These are phyloP conservation scores for Nomada flava DNA, from an alignment of 2,888 invertebrate species.

Conservation along the genomic window DNA sequence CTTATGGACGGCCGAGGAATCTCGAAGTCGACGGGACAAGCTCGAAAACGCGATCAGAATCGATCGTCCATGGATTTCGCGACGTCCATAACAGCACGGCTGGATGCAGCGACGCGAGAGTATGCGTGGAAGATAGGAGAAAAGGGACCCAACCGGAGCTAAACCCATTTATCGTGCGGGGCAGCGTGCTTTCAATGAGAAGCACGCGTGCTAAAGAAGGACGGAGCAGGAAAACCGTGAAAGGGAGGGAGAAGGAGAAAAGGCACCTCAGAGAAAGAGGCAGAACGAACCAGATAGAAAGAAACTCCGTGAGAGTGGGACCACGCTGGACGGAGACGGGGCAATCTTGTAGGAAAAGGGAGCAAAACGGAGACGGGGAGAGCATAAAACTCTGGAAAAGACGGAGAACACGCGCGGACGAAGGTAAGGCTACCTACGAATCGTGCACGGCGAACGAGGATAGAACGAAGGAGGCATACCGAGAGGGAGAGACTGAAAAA, in stretches of 20 bases:
- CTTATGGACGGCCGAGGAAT: neutral
- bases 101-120: conserved; percentile 36
- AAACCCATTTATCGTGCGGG: conserved; percentile 72
- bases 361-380: conserved; percentile 29
- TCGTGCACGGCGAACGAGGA: conserved; percentile 2
- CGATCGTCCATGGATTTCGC: conserved; percentile 52
- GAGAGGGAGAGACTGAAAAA: conserved; percentile 17
- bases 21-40: neutral
- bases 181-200: conserved; percentile 63
- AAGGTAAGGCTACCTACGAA: neutral
- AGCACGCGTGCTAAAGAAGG: conserved; percentile 38
- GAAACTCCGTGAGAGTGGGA: neutral
- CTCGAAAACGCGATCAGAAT: conserved; percentile 33
- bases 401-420: neutral
- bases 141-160: conserved; percentile 76
- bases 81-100: conserved; percentile 54
- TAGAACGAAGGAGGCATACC: neutral
- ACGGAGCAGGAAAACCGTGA: conserved; percentile 47
- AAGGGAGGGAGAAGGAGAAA: conserved; percentile 1
- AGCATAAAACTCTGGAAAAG: conserved; percentile 24
- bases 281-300: conserved; percentile 7
- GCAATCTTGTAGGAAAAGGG: conserved; percentile 10
- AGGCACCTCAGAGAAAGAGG: conserved; percentile 1
- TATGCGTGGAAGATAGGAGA: conserved; percentile 61
- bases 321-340: conserved; percentile 1